These are phyloP conservation scores for Cyclophora albipunctata DNA, from an alignment of 2,888 invertebrate genomes.

Conservation along the genomic window DNA sequence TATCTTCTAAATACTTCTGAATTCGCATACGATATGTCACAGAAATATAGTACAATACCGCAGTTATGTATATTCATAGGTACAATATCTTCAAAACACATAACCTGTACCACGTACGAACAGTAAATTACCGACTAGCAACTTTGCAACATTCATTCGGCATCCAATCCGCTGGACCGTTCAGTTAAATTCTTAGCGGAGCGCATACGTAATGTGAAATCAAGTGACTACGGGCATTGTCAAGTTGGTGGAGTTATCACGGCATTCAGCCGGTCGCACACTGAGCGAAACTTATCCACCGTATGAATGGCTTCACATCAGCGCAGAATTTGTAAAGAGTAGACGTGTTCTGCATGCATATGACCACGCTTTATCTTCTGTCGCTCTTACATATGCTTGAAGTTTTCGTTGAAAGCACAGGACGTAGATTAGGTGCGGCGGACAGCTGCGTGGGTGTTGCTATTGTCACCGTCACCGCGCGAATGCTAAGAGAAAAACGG, in stretches of 20 bases:
- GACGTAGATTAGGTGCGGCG: slow-evolving; percentile 36
- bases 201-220: slow-evolving; percentile 30
- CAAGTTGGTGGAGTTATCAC: slow-evolving; percentile 54
- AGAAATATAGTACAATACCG: too few relatives aligned
- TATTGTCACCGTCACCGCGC: slow-evolving; percentile 13
- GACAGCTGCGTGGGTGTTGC: slow-evolving; percentile 6
- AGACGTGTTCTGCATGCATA: slow-evolving; percentile 65
- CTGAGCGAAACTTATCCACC: slow-evolving; percentile 59
- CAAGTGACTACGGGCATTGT: slow-evolving; percentile 55
- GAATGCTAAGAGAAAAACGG: too few relatives aligned
- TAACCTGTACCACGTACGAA: neutral
- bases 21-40: too few relatives aligned
- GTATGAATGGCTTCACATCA: slow-evolving; percentile 63
- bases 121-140: too few relatives aligned
- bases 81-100: too few relatives aligned
- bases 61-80: too few relatives aligned
- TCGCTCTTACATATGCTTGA: slow-evolving; percentile 36
- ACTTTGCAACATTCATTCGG: neutral
- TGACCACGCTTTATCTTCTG: slow-evolving; percentile 58
- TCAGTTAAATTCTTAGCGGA: slow-evolving; percentile 2
- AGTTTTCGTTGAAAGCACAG: slow-evolving; percentile 47
- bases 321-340: slow-evolving; percentile 69
- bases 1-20: too few relatives aligned
- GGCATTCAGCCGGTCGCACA: slow-evolving; percentile 52
- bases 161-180: slow-evolving; percentile 1